A percentile compares a stretch with the other conserved stretches of the same genome.
These are phyloP conservation scores for Periphyllus acericola DNA, from an alignment of 2,888 invertebrate genomes.

Conservation along the genomic window DNA sequence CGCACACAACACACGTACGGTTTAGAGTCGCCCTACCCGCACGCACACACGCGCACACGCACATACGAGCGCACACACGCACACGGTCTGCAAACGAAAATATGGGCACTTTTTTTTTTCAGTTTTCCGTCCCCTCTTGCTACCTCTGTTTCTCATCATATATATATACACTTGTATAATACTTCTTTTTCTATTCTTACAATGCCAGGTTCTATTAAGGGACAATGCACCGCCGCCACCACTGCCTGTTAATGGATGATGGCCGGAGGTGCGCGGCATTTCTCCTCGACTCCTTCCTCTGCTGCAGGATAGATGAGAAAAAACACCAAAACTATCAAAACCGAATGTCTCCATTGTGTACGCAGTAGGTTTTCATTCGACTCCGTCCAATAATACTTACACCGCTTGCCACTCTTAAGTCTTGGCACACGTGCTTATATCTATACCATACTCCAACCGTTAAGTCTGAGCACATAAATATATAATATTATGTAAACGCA, in stretches of 20 bases:
- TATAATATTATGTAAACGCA: too few species aligned
- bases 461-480: too few species aligned
- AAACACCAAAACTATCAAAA: constrained; percentile 53
- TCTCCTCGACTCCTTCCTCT: neutral
- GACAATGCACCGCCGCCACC: constrained; percentile 47
- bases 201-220: constrained; percentile 60
- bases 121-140: constrained; percentile 10
- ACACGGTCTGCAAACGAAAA: constrained; percentile 37
- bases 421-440: neutral
- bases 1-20: constrained; percentile 60
- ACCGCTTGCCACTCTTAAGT: neutral
- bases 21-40: constrained; percentile 36
- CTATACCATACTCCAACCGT: neutral
- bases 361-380: constrained; percentile 5
- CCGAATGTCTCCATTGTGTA: constrained; percentile 35
- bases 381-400: neutral
- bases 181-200: constrained; percentile 39
- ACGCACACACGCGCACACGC: neutral
- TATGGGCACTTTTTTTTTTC: constrained; percentile 53
- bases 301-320: constrained; percentile 6
- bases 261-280: neutral
- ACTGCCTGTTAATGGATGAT: constrained; percentile 18
- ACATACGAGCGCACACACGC: neutral
- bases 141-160: neutral
- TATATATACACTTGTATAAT: neutral